phyloP scores from a whole-genome alignment of 2,888 invertebrate species.

The Synanthedon vespiformis region DNA sequence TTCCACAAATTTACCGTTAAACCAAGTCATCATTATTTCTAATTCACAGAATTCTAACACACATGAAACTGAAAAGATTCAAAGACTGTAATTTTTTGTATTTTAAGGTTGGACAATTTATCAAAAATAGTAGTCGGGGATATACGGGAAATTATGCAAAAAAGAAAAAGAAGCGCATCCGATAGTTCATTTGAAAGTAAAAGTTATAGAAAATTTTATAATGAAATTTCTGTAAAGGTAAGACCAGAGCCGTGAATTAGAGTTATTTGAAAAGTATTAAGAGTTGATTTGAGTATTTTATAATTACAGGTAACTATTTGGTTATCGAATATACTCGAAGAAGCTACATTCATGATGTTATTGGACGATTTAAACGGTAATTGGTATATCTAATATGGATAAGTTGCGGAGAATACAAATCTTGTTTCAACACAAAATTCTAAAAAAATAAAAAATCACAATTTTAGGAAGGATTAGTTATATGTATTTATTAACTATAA shows the following conservation, averaged over 20 bases:
- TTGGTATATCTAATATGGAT: background rate
- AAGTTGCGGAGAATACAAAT: no score
- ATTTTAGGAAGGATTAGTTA: no score
- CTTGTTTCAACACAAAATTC: no score
- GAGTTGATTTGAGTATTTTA: no score
- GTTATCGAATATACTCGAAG: conserved; percentile 39
- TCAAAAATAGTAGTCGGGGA: conserved; percentile 28
- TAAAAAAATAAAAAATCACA: no score
- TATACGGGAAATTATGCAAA: conserved; percentile 20
- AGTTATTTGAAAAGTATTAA: no score
- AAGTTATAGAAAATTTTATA: conserved; percentile 15
- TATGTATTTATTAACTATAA: no score
- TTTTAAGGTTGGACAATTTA: conserved; percentile 31
- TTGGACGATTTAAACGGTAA: conserved; percentile 46
- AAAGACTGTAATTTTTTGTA: background rate
- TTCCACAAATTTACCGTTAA: no score
- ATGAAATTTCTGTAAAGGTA: conserved; percentile 37
- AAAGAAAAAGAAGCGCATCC: conserved; percentile 8
- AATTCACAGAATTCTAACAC: no score
- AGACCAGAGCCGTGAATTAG: conserved; percentile 2
- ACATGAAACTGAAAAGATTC: no score
- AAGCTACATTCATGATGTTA: conserved; percentile 29
- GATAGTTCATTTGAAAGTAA: conserved; percentile 1
- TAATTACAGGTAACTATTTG: conserved; percentile 38
- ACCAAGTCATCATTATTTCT: no score